Base-by-base conservation (phyloP, 2,797 vertebrate species). In the Tachyglossus aculeatus region DNA sequence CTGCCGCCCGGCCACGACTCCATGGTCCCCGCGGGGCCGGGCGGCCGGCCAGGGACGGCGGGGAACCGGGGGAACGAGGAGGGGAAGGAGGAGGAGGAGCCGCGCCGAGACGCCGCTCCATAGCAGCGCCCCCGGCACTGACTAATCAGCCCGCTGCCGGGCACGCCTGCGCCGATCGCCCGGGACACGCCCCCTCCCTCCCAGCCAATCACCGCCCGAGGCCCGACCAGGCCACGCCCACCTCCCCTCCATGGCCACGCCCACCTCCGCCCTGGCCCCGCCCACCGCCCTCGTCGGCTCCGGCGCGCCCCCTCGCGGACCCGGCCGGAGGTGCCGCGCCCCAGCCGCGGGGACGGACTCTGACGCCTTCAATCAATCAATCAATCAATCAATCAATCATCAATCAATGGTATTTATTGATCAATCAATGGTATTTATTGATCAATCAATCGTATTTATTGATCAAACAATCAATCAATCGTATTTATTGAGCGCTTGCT, bases 1-100 rank as follows among this genome's bases (percentile, higher is more conserved):
- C 93, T 95, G 90, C 94, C 96, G 89, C 95, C 95, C 90, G 93
- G 90, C n/a, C n/a, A n/a, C 80, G 94, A 93, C 88, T 98, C 96
- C 97, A 98, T 98, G 82, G 88, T 89, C 87, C 81, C 69, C 52
- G 81, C 89, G 54, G 44, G n/a, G n/a, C n/a, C 78, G 60, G 62
- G 14, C 53, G 57, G 61, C 69, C 48, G 45, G 60, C 65, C 68
- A 82, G 80, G 32, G n/a, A 25, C 6, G 11, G n/a, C 54, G 14
- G 44, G n/a, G n/a, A 47, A 53, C 51, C 50, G 40, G 24, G 40
- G 22, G 16, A 19, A 57, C n/a, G 71, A 58, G 50, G 51, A 50
- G 40, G 53, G 58, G 22, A 44, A 44, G 55, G n/a, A 67, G 77
- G 72, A 81, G 82, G 82, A 78, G 84, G 84, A 75, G 87, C 88